Percentiles rank a stretch among this genome's conserved stretches.
phyloP scores from a whole-genome alignment of 2,888 invertebrate species.

The Neoaliturus tenellus region DNA sequence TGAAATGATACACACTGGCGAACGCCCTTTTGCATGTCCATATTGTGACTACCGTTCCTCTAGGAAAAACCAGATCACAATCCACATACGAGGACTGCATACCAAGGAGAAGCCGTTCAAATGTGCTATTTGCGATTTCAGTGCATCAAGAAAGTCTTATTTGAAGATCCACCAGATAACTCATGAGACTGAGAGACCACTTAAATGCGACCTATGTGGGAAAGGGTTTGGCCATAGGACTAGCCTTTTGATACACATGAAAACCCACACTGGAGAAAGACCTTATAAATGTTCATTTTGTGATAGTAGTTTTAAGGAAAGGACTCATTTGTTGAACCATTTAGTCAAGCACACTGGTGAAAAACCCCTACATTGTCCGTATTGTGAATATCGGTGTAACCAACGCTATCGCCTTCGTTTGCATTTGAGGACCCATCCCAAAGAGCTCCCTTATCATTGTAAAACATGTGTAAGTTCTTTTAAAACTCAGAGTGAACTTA shows the following conservation, averaged over 20 bases:
- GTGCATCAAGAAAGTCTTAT: background rate
- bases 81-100: background rate
- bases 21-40: slow-evolving; percentile 7
- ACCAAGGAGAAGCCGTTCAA: background rate
- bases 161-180: slow-evolving; percentile 6
- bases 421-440: background rate
- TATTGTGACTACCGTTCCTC: background rate
- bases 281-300: background rate
- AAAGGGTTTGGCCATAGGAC: slow-evolving; percentile 12
- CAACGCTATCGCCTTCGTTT: background rate
- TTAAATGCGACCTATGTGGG: background rate
- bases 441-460: slow-evolving; percentile 13
- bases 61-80: slow-evolving; percentile 4
- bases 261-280: background rate
- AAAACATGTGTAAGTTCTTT: background rate
- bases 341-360: background rate
- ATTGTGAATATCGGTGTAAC: background rate
- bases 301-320: slow-evolving; percentile 12
- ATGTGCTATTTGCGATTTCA: slow-evolving; percentile 11
- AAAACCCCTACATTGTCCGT: background rate
- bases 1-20: slow-evolving; percentile 10
- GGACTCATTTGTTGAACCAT: slow-evolving; percentile 13
- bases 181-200: background rate
- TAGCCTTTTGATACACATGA: slow-evolving; percentile 17
- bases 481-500: background rate